These are phyloP conservation scores for Oryzaephilus surinamensis DNA, from an alignment of 1,140 invertebrate species.

Conservation along the genomic window DNA sequence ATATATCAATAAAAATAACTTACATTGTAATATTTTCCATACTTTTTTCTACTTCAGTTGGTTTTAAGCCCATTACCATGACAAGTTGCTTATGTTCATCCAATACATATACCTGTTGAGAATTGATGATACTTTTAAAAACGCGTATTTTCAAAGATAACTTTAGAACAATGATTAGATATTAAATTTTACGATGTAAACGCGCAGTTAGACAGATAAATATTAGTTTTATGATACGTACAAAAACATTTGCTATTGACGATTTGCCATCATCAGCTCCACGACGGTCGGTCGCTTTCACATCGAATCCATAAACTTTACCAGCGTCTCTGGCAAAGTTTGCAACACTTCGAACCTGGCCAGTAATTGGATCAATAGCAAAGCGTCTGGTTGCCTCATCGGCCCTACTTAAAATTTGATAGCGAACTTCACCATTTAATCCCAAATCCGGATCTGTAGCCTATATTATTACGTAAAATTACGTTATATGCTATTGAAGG, in stretches of 20 bases:
- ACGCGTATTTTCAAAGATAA: background rate
- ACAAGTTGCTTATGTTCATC: conserved; percentile 71
- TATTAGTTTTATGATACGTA: conserved; percentile 41
- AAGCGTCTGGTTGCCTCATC: conserved; percentile 46
- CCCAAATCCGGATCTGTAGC: conserved; percentile 65
- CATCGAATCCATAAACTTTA: conserved; percentile 71
- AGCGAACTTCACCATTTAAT: conserved; percentile 66
- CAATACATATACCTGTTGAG: conserved; percentile 62
- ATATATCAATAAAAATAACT: conserved; percentile 24
- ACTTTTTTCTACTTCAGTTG: conserved; percentile 59
- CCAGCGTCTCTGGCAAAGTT: conserved; percentile 56
- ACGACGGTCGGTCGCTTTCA: conserved; percentile 70
- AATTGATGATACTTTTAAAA: conserved; percentile 4
- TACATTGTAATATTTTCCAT: conserved; percentile 57
- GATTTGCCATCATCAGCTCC: conserved; percentile 69
- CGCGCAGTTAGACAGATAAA: no score
- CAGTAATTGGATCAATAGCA: conserved; percentile 60
- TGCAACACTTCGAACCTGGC: conserved; percentile 59
- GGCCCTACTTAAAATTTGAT: conserved; percentile 63
- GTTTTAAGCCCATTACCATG: conserved; percentile 62
- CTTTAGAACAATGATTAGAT: no score
- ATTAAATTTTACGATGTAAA: no score
- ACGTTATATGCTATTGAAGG: background rate
- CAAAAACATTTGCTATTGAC: conserved; percentile 72
- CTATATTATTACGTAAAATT: no score